A percentile compares a stretch with the other conserved stretches of the same genome.
Conservation (phyloP, 2,113 vertebrate species). For the Corapipo altera region DNA sequence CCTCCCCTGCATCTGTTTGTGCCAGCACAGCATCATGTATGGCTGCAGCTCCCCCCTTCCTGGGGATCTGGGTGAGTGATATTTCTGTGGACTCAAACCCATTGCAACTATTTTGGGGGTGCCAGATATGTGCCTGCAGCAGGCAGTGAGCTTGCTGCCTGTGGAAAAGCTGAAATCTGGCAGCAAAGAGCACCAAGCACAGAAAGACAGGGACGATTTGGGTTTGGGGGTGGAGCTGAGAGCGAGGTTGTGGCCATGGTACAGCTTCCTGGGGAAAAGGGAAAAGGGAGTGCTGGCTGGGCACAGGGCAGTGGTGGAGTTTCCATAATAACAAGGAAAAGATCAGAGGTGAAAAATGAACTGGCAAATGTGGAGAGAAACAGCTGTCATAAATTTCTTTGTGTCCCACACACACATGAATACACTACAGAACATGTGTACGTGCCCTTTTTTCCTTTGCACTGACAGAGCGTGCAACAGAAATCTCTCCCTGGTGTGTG, state of each 20-base stretch:
- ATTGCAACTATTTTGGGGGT: background rate
- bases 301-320: background rate
- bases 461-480: background rate
- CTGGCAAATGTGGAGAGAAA: background rate
- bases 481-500: background rate
- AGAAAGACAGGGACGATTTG: background rate
- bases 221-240: background rate
- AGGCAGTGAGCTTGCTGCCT: background rate
- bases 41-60: background rate
- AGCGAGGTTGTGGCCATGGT: rapidly evolving
- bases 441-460: background rate
- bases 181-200: background rate
- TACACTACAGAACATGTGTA: background rate
- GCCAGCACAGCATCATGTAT: background rate
- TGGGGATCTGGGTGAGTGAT: background rate
- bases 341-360: background rate
- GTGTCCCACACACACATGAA: background rate
- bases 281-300: background rate
- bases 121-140: background rate
- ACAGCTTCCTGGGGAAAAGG: background rate
- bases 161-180: background rate
- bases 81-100: background rate
- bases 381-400: background rate
- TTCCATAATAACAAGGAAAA: background rate
- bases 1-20: background rate